phyloP scores from a whole-genome alignment of 2,888 invertebrate genomes.

The Salticus scenicus region DNA sequence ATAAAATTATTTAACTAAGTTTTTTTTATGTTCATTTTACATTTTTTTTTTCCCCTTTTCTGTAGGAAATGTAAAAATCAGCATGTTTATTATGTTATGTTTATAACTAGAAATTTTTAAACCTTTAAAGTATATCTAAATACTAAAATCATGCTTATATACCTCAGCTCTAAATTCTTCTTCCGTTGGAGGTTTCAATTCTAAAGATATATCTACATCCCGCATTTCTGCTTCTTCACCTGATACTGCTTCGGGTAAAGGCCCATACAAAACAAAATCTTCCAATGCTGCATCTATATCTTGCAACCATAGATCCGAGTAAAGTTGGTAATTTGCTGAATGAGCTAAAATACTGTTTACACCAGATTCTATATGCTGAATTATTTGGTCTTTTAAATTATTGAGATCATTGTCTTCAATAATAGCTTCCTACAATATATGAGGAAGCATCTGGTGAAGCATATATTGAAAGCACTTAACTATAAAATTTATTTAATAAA shows the following conservation, averaged over 20 bases:
- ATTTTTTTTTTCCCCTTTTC: no score
- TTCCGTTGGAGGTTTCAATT: slow-evolving; percentile 57
- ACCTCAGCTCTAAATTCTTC: slow-evolving; percentile 59
- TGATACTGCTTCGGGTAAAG: slow-evolving; percentile 17
- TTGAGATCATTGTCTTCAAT: background rate
- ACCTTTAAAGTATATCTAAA: no score
- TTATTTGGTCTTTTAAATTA: slow-evolving; percentile 4
- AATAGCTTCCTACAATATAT: slow-evolving; percentile 21
- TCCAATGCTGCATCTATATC: slow-evolving; percentile 38
- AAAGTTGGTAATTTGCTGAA: slow-evolving; percentile 9
- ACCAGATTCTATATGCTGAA: slow-evolving; percentile 16
- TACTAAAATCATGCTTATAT: no score
- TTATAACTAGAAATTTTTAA: no score
- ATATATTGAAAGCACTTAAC: no score
- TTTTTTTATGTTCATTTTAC: no score
- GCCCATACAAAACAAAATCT: slow-evolving; percentile 60
- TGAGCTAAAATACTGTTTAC: background rate
- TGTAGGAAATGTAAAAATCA: no score
- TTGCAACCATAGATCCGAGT: slow-evolving; percentile 51
- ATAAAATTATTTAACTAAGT: no score
- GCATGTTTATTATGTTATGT: no score
- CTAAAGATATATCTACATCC: slow-evolving; percentile 1
- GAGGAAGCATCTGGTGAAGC: background rate
- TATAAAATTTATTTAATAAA: no score
- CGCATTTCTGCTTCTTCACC: slow-evolving; percentile 17